A percentile compares a stretch with the other conserved stretches of the same genome.
phyloP scores from a whole-genome alignment of 2,113 vertebrate genomes.

The Corapipo altera region DNA sequence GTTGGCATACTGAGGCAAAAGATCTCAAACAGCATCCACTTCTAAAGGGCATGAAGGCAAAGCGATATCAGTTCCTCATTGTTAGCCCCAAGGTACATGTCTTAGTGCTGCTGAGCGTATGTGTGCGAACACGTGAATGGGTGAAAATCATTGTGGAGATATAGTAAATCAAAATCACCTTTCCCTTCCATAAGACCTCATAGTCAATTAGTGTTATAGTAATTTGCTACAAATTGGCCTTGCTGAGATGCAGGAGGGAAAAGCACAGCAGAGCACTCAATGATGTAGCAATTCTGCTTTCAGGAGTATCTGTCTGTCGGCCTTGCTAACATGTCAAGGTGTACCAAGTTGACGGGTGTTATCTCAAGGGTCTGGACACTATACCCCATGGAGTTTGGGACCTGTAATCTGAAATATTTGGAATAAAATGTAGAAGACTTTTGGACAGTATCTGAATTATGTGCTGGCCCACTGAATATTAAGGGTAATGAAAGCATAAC shows the following conservation, averaged over 20 bases:
- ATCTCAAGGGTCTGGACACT: background rate
- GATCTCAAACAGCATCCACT: background rate
- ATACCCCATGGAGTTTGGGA: background rate
- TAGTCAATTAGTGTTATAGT: background rate
- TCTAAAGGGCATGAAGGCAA: background rate
- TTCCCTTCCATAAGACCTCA: background rate
- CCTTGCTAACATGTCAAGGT: background rate
- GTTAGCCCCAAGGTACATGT: background rate
- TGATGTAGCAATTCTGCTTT: background rate
- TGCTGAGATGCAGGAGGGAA: background rate
- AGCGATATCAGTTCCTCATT: accelerated
- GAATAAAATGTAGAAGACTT: background rate
- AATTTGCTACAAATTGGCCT: background rate
- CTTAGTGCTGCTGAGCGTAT: background rate
- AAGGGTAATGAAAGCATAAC: background rate
- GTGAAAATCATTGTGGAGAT: background rate
- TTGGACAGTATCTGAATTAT: background rate
- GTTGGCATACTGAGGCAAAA: background rate
- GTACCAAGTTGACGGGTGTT: background rate
- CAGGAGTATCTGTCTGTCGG: background rate
- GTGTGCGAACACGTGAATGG: background rate
- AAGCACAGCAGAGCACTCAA: background rate
- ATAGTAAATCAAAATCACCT: background rate
- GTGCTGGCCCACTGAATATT: background rate
- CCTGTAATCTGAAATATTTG: background rate